Base-by-base conservation (phyloP, 2,888 invertebrate genomes). In the Drosophila pseudotakahashii region DNA sequence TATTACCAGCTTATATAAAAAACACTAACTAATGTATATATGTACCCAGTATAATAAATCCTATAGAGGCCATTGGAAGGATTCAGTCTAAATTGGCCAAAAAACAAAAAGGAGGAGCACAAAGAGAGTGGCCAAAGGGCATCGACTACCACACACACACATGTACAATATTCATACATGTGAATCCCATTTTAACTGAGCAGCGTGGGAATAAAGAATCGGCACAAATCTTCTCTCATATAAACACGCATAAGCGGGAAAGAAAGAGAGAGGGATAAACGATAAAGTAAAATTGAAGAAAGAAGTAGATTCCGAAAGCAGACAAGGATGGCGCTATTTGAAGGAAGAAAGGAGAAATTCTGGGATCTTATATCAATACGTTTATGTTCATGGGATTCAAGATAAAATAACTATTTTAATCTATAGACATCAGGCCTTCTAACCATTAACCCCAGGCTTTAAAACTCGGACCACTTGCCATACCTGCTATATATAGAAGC, bases 121-220 rank as follows among this genome's bases (percentile, higher is more conserved):
- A 14, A 23, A 42, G 57, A 53, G 52, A 37, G 37, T 13, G 16
- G 26, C 53, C 30, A 41, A 53, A 53, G 53, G 53, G 53, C 53
- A 53, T 53, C 53, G 59, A 36, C 60, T 36, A 55, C 32, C 11
- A 36, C 32, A 34, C 7, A 34, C 7, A 23, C 7, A 13, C 10
- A 13, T 7, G 0, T 10, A 30, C 2, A 42, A 13, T 10, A 41
- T 44, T 2, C 5, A 54, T 6, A 13, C 1, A 34, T 26, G 11
- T 11, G 9, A 9, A 47, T 37, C 14, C 51, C 52, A 58, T 14
- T n/a, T 39, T 19, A 36, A 45, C 44, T 47, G 47, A 39, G 47
- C 3, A 62, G 63, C 62, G 63, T 62, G 62, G 62, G 63, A 62
- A 62, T 62, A n/a, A 62, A 62, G 63, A 62, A 62, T 47, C 32